Evolutionary conservation across 1,140 invertebrate genomes (phyloP).

Genomic region (Vanessa tameamea): DNA sequence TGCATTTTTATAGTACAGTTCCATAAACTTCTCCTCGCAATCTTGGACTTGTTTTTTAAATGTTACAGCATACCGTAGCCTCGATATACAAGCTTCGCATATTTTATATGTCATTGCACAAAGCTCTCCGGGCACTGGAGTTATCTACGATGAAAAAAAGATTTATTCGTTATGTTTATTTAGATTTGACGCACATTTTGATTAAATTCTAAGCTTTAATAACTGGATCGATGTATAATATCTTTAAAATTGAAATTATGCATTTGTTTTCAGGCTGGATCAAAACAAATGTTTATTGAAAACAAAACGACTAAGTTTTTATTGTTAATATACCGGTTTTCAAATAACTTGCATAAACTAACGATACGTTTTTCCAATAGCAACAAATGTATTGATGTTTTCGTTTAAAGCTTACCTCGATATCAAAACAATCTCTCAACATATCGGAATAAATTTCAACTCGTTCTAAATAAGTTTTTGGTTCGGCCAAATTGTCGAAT

Average conservation of each 20-base stretch:
- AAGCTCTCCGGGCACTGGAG: slow-evolving; percentile 47
- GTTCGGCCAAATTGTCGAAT: slow-evolving; percentile 56
- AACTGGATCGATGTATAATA: too few relatives aligned
- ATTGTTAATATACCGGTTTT: background rate
- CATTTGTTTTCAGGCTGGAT: too few relatives aligned
- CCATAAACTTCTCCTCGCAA: slow-evolving; percentile 54
- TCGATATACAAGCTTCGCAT: slow-evolving; percentile 50
- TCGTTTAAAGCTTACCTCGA: slow-evolving; percentile 51
- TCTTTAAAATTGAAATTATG: too few relatives aligned
- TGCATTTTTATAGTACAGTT: slow-evolving; percentile 50
- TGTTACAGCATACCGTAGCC: slow-evolving; percentile 48
- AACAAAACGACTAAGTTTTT: too few relatives aligned
- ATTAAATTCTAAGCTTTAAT: background rate
- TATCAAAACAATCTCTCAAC: slow-evolving; percentile 57
- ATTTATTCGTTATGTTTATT: background rate
- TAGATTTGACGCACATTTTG: background rate
- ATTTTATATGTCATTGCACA: slow-evolving; percentile 54
- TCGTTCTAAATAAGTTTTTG: slow-evolving; percentile 38
- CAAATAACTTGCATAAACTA: background rate
- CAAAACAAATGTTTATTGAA: too few relatives aligned
- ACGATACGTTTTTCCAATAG: background rate
- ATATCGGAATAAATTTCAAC: slow-evolving; percentile 62
- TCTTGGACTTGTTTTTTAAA: slow-evolving; percentile 60
- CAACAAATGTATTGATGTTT: background rate
- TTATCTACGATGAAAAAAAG: slow-evolving; percentile 42